phyloP scores from a whole-genome alignment of 1,140 invertebrate species.

The Pectinophora gossypiella region DNA sequence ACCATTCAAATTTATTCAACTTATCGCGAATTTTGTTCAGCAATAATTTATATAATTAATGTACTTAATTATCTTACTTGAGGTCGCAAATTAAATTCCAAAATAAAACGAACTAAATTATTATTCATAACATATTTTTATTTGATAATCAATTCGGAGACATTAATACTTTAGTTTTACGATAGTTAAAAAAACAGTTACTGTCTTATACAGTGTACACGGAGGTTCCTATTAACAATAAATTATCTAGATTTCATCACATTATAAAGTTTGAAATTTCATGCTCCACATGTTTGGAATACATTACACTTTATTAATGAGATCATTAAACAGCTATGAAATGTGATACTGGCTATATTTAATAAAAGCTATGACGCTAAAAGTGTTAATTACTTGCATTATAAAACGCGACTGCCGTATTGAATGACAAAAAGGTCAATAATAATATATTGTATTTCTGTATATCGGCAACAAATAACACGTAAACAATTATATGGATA shows the following conservation, averaged over 20 bases:
- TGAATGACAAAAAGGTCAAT: too few species aligned
- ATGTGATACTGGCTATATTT: slow-evolving; percentile 19
- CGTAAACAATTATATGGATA: too few species aligned
- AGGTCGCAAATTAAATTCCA: slow-evolving; percentile 25
- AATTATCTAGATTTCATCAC: slow-evolving; percentile 28
- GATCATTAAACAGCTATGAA: slow-evolving; percentile 40
- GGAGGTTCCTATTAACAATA: slow-evolving; percentile 4
- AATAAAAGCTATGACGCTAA: neutral
- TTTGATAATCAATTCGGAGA: slow-evolving; percentile 9
- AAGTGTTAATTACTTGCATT: neutral
- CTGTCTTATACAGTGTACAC: neutral
- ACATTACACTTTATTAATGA: slow-evolving; percentile 30
- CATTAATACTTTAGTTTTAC: neutral
- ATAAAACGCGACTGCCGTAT: too few species aligned
- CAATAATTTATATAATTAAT: slow-evolving; percentile 35
- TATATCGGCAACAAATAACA: too few species aligned
- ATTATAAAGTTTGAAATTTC: slow-evolving; percentile 31
- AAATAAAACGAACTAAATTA: slow-evolving; percentile 22
- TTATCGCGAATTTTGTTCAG: slow-evolving; percentile 8
- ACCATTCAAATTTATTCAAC: slow-evolving; percentile 3
- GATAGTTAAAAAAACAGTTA: too few species aligned
- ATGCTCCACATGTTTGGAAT: slow-evolving; percentile 25
- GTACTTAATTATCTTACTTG: slow-evolving; percentile 25
- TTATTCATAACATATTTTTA: slow-evolving; percentile 10
- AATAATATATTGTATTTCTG: too few species aligned